Evolutionary conservation across 1,140 invertebrate species (phyloP).

Genomic region (Macrobrachium nipponense): DNA sequence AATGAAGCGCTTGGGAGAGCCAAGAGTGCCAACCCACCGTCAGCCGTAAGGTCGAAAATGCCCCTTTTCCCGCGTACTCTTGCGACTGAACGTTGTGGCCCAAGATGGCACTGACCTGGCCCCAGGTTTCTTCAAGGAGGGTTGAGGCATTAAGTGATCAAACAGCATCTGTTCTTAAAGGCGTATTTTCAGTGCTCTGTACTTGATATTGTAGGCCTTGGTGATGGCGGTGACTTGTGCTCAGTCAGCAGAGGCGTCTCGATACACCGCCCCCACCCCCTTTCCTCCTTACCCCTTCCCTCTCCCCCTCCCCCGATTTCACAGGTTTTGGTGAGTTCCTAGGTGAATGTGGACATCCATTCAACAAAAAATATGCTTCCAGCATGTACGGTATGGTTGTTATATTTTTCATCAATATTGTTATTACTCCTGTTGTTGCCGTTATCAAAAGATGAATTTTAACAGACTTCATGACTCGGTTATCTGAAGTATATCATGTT

Average conservation of each 20-base stretch:
- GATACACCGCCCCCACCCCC: not conserved
- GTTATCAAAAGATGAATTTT: too few species aligned
- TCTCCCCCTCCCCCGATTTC: slow-evolving; percentile 28
- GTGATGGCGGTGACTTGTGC: slow-evolving; percentile 10
- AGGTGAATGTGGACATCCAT: slow-evolving; percentile 37
- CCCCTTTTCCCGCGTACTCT: not conserved
- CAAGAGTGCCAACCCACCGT: slow-evolving; percentile 47
- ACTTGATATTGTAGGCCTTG: not conserved
- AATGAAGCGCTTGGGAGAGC: slow-evolving; percentile 47
- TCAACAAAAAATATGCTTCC: not conserved
- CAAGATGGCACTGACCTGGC: slow-evolving; percentile 48
- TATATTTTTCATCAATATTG: too few species aligned
- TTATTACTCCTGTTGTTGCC: too few species aligned
- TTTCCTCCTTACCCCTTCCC: too few species aligned
- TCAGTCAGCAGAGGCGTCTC: slow-evolving; percentile 17
- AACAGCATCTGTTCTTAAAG: slow-evolving; percentile 40
- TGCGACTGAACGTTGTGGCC: slow-evolving; percentile 23
- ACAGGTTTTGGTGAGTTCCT: slow-evolving; percentile 55
- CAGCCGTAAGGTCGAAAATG: slow-evolving; percentile 22
- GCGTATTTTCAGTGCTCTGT: slow-evolving; percentile 28
- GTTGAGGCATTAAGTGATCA: slow-evolving; percentile 50
- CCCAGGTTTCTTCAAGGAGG: slow-evolving; percentile 33
- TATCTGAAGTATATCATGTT: too few species aligned
- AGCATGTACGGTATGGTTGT: not conserved
- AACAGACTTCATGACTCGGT: not conserved